These are phyloP conservation scores for Eulemur rubriventer DNA, from an alignment of 2,797 vertebrate genomes.

Conservation along the genomic window DNA sequence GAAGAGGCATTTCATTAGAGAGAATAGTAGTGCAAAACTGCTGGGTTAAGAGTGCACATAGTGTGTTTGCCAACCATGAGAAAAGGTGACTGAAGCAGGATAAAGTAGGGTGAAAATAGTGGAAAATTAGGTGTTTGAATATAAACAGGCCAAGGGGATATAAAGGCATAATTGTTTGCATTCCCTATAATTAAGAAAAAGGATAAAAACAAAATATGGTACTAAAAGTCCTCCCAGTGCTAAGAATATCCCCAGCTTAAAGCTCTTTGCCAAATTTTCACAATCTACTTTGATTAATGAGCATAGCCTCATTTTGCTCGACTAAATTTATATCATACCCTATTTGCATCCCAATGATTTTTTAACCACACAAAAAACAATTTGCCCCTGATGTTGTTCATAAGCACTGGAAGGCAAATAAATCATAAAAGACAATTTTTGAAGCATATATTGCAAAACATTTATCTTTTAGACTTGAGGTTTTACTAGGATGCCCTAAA, in stretches of 20 bases:
- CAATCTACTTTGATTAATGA: conserved; percentile 66
- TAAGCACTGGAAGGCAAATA: conserved; percentile 42
- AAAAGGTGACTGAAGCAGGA: neutral
- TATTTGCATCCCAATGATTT: conserved; percentile 54
- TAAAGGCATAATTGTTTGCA: neutral
- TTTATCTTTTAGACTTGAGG: conserved; percentile 48
- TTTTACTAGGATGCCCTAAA: conserved; percentile 26
- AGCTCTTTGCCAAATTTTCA: conserved; percentile 60
- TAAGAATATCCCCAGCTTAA: conserved; percentile 50
- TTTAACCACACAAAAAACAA: conserved; percentile 38
- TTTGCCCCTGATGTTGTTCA: conserved; percentile 61
- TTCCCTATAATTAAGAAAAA: conserved; percentile 48
- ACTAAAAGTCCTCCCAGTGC: conserved; percentile 12
- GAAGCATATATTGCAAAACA: neutral
- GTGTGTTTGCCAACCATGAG: neutral
- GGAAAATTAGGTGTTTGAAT: neutral
- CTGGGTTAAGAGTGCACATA: neutral
- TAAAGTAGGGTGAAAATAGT: neutral
- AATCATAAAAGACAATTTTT: neutral
- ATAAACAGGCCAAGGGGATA: neutral
- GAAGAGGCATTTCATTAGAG: neutral
- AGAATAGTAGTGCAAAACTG: neutral
- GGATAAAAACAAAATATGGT: neutral
- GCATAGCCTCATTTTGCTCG: conserved; percentile 31
- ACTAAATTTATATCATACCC: conserved; percentile 17